These are phyloP conservation scores for Cebuella pygmaea DNA, from an alignment of 2,797 vertebrate species.

Conservation along the genomic window DNA sequence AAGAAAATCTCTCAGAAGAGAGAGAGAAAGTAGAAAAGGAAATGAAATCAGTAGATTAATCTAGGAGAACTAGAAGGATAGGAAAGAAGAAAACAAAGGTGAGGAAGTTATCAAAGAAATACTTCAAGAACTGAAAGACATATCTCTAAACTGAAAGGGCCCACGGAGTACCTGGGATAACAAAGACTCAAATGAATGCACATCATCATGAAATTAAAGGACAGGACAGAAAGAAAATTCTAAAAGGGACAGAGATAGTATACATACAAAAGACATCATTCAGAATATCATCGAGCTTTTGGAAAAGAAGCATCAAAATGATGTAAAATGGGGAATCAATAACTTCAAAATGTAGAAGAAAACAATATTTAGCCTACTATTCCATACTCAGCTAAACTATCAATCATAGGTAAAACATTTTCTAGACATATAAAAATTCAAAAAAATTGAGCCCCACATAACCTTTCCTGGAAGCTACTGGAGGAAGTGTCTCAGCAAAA, in stretches of 20 bases:
- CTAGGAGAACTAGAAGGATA: neutral
- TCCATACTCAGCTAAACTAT: neutral
- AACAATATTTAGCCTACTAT: neutral
- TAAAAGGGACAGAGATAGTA: neutral
- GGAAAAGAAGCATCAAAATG: neutral
- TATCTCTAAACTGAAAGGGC: neutral
- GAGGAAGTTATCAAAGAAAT: neutral
- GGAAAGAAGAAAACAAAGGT: neutral
- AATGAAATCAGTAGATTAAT: neutral
- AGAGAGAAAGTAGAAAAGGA: neutral
- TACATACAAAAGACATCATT: neutral
- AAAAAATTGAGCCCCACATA: neutral
- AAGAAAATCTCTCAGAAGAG: neutral
- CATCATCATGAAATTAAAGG: neutral
- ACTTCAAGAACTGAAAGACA: neutral
- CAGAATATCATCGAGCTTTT: neutral
- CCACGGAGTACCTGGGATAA: neutral
- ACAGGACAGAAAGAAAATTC: neutral
- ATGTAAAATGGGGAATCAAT: neutral
- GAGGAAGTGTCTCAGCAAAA: constrained; percentile 12
- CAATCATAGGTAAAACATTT: neutral
- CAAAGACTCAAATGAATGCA: neutral
- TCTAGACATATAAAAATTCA: neutral
- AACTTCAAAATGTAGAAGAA: neutral
- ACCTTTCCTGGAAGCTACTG: neutral